Evolutionary conservation across 1,140 invertebrate genomes (phyloP).

Genomic region (Halyomorpha halys): DNA sequence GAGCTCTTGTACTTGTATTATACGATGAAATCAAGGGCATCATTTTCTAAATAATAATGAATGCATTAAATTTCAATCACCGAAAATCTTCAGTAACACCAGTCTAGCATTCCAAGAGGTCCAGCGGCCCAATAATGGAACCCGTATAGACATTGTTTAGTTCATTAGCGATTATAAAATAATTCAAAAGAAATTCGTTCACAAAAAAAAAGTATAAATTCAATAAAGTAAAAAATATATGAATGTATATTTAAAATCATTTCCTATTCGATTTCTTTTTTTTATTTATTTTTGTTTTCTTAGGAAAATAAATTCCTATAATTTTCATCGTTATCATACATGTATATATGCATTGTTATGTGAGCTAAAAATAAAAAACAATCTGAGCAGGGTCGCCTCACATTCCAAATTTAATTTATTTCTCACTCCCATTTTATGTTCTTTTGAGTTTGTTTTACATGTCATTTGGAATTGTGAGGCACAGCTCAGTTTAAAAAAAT

Average conservation of each 20-base stretch:
- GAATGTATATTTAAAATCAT: too few species aligned
- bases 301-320: background rate
- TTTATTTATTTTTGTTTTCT: background rate
- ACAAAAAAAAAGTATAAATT: constrained; percentile 1
- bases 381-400: background rate
- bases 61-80: constrained; percentile 12
- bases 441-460: background rate
- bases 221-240: too few species aligned
- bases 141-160: too few species aligned
- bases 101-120: too few species aligned
- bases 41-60: constrained; percentile 33
- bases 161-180: too few species aligned
- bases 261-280: background rate
- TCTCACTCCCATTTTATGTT: background rate
- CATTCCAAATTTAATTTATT: constrained; percentile 4
- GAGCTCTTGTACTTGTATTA: constrained; percentile 64
- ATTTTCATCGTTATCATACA: constrained; percentile 7
- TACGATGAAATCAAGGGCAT: constrained; percentile 66
- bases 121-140: too few species aligned
- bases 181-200: background rate
- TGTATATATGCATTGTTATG: constrained; percentile 11
- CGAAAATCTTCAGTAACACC: background rate
- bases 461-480: constrained; percentile 7
- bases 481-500: background rate
- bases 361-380: background rate